Evolutionary conservation across 2,888 invertebrate species (phyloP), one percentile per base, ranked within the genome.

Genomic region (Thera britannica): DNA sequence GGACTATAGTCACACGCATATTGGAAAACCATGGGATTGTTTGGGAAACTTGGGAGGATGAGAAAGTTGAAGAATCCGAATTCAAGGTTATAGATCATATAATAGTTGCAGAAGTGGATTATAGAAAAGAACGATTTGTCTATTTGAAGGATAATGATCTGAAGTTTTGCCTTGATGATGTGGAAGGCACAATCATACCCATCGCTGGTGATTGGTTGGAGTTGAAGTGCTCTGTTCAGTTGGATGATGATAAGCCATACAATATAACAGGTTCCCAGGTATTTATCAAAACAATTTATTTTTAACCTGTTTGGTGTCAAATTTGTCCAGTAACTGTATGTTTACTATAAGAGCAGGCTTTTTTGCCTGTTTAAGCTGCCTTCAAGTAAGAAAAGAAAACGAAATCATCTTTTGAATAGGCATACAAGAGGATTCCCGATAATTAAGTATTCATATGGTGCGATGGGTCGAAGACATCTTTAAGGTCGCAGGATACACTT

Each of bases 131-230:
- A n/a, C 82, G 93, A 3, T 67, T 77, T 67, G 88, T 94, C 1
- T 83, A 80, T 58, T 90, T 96, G 0, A 94, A 94, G 62, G 94
- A 95, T 9, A 91, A 88, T 75, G 90, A 95, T 65, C 79, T 96
- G n/a, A 90, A 86, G 64, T 90, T 97, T 60, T 93, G 95, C 79
- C 87, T 97, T 59, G 95, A 97, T 80, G 85, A 93, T 58, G 94
- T 96, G 0, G 87, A 92, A 73, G 94, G 95, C 2, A 94, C 94
- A 61, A 96, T 97, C 83, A 84, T 96, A 52, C 97, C 97, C 1
- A 86, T 95, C 23, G 89, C 94, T 72, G 97, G 97, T 2, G 97
- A 97, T 83, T 96, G 96, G 93, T 79, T 97, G 34, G 94, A 95
- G 81, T 79, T 97, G 51, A 94, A 94, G 68, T 95, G 95, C 60